phyloP scores from a whole-genome alignment of 2,888 invertebrate species.

The Chrysomela aeneicollis region DNA sequence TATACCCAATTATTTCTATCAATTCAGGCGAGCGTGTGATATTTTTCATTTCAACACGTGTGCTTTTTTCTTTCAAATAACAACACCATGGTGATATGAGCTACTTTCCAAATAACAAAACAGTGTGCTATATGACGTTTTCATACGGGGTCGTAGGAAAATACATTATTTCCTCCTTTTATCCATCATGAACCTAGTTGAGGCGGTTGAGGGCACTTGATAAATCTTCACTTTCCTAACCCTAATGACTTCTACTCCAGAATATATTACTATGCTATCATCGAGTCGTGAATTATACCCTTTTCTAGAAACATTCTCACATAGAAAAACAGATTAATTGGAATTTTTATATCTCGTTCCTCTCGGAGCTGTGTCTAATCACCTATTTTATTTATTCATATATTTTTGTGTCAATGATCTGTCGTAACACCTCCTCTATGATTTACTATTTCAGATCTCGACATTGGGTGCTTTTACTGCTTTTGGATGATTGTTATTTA shows the following conservation, averaged over 20 bases:
- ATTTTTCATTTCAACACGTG: too few relatives aligned
- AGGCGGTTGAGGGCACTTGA: constrained; percentile 35
- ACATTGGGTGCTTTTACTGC: background rate
- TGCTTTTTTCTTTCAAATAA: too few relatives aligned
- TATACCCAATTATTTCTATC: too few relatives aligned
- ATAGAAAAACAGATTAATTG: constrained; percentile 53
- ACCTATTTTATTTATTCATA: constrained; percentile 36
- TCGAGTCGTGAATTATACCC: constrained; percentile 51
- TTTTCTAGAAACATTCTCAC: constrained; percentile 49
- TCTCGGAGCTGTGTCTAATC: constrained; percentile 43
- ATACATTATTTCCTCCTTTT: too few relatives aligned
- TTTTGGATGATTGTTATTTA: background rate
- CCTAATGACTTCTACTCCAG: constrained; percentile 51
- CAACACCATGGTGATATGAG: too few relatives aligned
- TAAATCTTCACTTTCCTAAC: constrained; percentile 48
- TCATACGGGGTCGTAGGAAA: too few relatives aligned
- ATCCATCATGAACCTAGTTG: too few relatives aligned
- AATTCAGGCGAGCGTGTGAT: too few relatives aligned
- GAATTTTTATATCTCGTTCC: constrained; percentile 48
- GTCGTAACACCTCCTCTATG: background rate
- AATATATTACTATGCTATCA: constrained; percentile 54
- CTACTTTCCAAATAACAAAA: too few relatives aligned
- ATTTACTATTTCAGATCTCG: background rate
- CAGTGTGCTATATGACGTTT: too few relatives aligned
- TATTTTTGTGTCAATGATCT: constrained; percentile 23